Percentiles rank a stretch among this genome's conserved stretches.
phyloP scores from a whole-genome alignment of 2,113 vertebrate species.

The Rhinolophus ferrumequinum region DNA sequence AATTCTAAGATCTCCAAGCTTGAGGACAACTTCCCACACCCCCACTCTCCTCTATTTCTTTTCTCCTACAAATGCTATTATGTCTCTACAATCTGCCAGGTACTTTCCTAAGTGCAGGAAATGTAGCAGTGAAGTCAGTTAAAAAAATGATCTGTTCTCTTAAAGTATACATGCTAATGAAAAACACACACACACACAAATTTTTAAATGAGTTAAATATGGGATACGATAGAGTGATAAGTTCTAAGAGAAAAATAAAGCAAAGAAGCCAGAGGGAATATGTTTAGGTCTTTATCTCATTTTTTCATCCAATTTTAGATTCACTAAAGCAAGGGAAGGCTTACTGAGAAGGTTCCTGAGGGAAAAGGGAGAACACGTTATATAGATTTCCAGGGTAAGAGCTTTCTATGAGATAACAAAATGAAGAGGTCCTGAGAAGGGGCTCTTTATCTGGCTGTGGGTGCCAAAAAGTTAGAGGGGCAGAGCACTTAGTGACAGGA shows the following conservation, averaged over 20 bases:
- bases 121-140: not conserved
- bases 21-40: not conserved
- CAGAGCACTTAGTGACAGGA: not conserved
- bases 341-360: not conserved
- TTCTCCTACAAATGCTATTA: not conserved
- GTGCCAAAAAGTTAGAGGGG: not conserved
- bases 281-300: not conserved
- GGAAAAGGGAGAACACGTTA: not conserved
- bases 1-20: not conserved
- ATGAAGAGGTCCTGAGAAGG: not conserved
- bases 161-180: not conserved
- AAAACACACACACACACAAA: not conserved
- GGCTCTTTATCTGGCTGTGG: not conserved
- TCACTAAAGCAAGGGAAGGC: not conserved
- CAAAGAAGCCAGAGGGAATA: not conserved
- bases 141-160: not conserved
- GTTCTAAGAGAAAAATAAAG: conserved; percentile 23
- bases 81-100: not conserved
- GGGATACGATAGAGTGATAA: not conserved
- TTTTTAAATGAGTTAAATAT: not conserved
- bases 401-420: not conserved
- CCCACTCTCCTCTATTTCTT: not conserved
- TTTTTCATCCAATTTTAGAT: not conserved
- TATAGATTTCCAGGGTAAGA: not conserved
- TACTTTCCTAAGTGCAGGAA: not conserved